phyloP scores from a whole-genome alignment of 2,113 vertebrate species.

The Apaloderma vittatum region DNA sequence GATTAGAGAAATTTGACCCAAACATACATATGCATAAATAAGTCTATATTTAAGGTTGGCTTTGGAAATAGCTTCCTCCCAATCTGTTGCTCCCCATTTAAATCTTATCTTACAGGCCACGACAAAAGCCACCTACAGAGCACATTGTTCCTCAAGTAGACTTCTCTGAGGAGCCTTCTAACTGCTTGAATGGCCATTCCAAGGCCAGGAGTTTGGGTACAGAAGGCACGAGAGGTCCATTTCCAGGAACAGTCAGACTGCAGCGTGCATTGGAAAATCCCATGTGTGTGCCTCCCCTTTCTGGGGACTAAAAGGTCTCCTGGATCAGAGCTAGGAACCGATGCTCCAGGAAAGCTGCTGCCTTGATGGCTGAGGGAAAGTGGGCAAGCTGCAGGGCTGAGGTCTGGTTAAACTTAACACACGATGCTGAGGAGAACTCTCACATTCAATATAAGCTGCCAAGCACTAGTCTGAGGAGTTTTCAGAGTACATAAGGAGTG shows the following conservation, averaged over 20 bases:
- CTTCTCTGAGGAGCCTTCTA: background rate
- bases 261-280: background rate
- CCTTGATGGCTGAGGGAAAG: background rate
- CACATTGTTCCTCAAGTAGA: background rate
- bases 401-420: background rate
- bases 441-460: background rate
- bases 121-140: background rate
- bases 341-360: background rate
- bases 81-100: background rate
- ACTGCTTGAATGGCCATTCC: background rate
- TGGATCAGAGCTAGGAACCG: background rate
- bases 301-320: background rate
- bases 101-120: background rate
- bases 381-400: background rate
- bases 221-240: background rate
- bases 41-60: background rate
- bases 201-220: background rate
- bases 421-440: background rate
- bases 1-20: background rate
- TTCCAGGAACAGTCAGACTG: background rate
- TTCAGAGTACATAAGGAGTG: accelerated
- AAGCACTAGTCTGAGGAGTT: background rate
- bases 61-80: background rate
- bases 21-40: background rate
- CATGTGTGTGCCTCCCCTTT: background rate